Percentiles rank a stretch among this genome's conserved stretches.
Conservation (phyloP, 2,113 vertebrate species). For the Puntigrus tetrazona region DNA sequence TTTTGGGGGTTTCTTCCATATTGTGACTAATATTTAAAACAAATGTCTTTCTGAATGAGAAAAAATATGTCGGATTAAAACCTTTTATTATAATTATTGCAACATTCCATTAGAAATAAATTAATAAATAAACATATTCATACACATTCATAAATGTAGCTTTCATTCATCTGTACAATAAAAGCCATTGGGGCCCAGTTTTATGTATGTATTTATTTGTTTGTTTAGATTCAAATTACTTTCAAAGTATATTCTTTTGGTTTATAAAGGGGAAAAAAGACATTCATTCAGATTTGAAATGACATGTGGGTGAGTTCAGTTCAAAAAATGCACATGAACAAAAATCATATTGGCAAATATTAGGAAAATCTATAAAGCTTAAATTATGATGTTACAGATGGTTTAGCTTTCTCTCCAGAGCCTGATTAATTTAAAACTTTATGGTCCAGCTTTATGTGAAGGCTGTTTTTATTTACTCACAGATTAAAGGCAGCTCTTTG, state of each 20-base stretch:
- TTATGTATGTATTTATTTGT: no score
- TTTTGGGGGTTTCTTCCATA: neutral
- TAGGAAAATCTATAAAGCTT: constrained; percentile 1
- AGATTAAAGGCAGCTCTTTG: constrained; percentile 18
- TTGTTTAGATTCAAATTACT: neutral
- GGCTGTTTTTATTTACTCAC: constrained; percentile 28
- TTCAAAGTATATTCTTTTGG: neutral
- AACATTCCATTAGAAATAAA: neutral
- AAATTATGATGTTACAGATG: constrained; percentile 39
- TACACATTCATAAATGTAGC: no score
- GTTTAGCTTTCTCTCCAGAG: constrained; percentile 13
- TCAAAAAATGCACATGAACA: neutral
- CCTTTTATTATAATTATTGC: neutral
- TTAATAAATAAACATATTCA: no score
- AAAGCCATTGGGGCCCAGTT: no score
- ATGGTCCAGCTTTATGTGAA: constrained; percentile 4
- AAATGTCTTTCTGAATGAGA: neutral
- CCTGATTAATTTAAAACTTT: constrained; percentile 18
- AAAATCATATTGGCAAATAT: neutral
- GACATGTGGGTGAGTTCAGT: no score
- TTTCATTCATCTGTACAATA: no score
- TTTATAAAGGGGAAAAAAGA: no score
- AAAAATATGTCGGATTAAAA: neutral
- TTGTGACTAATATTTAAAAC: neutral
- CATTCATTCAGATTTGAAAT: neutral